Conservation (phyloP, 1,140 invertebrate genomes). For the Agrilus planipennis region DNA sequence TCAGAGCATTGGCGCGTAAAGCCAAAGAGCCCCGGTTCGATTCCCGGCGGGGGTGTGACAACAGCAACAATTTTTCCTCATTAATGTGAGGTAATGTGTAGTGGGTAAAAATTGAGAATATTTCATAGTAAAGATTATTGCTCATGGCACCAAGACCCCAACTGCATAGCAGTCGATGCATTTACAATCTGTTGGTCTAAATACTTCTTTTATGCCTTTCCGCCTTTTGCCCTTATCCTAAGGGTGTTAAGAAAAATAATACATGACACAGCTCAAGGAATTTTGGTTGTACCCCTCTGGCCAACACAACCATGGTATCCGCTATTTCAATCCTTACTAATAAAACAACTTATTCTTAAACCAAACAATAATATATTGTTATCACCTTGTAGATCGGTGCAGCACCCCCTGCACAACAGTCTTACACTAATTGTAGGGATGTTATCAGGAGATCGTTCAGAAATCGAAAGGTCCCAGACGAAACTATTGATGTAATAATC, state of each 20-base stretch:
- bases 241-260: conserved; percentile 18
- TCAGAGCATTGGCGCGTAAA: too few relatives aligned
- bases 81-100: too few relatives aligned
- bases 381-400: not conserved
- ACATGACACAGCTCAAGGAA: conserved; percentile 12
- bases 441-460: not conserved
- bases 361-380: not conserved
- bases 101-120: too few relatives aligned
- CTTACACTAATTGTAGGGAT: not conserved
- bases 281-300: conserved; percentile 13
- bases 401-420: not conserved
- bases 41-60: too few relatives aligned
- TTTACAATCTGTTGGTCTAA: conserved; percentile 23
- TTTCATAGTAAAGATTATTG: conserved; percentile 15
- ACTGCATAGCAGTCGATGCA: conserved; percentile 17
- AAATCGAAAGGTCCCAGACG: not conserved
- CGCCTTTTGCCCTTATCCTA: conserved; percentile 19
- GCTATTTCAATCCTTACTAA: not conserved
- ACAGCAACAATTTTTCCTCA: too few relatives aligned
- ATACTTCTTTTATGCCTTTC: conserved; percentile 24
- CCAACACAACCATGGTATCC: conserved; percentile 11
- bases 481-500: not conserved
- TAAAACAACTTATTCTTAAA: not conserved
- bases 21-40: too few relatives aligned
- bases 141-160: conserved; percentile 19